Evolutionary conservation across 1,140 invertebrate species (phyloP), one percentile per base, ranked within the genome.

Genomic region (Drosophila arizonae): DNA sequence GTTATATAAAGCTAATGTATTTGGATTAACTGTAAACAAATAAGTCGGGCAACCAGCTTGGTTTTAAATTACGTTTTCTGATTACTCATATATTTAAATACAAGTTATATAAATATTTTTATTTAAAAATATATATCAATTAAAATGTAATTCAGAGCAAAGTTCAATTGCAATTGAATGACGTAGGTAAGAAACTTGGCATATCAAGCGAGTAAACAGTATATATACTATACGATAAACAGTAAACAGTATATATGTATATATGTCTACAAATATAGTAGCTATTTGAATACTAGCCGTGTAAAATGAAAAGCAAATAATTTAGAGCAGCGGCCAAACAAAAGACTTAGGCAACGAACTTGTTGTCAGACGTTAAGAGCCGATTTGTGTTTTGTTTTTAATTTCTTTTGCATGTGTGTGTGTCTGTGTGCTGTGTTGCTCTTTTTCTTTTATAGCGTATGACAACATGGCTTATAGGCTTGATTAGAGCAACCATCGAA

Each of bases 271-370:
- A 30, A 30, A 30, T 24, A 24, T 24, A 3, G 21, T 24, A 24
- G 21, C 21, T 24, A 24, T 10, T 8, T 9, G 33, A 10, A 13
- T 4, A 9, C 48, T 13, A 5, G 11, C 5, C 11, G 21, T 13
- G 48, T 50, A 6, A 50, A 26, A 26, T 26, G n/a, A 41, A 58
- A 60, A 46, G n/a, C 43, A 46, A 6, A 17, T 46, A 77, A 77
- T 77, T 77, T 77, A 39, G 75, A 77, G 75, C 76, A 78, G 33
- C 36, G 11, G n/a, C 4, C 24, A 72, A 72, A 67, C 64, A 64
- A 64, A 75, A 65, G 77, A 63, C 70, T 84, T 82, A 78, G 63
- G 79, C 80, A 86, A 86, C 82, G 71, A 86, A 86, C 81, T 86
- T 86, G 81, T 66, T 76, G 71, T 63, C 60, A 65, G 57, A 66